phyloP scores from a whole-genome alignment of 2,113 vertebrate species.

The Thalassoma bifasciatum region DNA sequence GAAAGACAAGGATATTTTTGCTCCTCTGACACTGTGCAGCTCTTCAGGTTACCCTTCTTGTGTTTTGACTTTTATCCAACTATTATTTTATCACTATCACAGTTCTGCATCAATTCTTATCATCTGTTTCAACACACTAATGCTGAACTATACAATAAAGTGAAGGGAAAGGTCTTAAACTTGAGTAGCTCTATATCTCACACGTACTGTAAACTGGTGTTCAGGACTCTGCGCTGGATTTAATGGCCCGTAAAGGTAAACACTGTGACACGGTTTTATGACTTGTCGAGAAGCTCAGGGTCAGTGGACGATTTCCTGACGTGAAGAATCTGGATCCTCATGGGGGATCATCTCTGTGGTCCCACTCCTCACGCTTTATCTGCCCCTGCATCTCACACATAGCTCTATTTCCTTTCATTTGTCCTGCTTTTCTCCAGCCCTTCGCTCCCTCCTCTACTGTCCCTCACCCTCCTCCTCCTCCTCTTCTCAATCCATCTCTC shows the following conservation, averaged over 20 bases:
- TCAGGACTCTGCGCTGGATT: neutral
- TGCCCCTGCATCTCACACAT: constrained; percentile 53
- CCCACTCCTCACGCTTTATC: constrained; percentile 21
- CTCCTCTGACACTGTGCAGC: too few relatives aligned
- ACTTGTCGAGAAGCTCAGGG: constrained; percentile 43
- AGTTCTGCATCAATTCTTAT: neutral
- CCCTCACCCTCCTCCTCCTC: constrained; percentile 40
- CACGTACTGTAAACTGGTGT: neutral
- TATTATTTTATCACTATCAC: neutral
- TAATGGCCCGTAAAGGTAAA: constrained; percentile 25
- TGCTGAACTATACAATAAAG: neutral
- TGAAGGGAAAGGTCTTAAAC: neutral
- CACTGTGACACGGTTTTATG: constrained; percentile 27
- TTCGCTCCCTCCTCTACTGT: constrained; percentile 49
- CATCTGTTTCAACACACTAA: neutral
- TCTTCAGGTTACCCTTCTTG: too few relatives aligned
- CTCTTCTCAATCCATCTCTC: constrained; percentile 47
- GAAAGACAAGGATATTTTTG: too few relatives aligned
- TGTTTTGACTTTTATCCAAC: too few relatives aligned
- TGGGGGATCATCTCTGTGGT: constrained; percentile 44
- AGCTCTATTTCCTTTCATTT: constrained; percentile 62
- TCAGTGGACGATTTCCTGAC: constrained; percentile 67
- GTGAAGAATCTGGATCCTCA: constrained; percentile 54
- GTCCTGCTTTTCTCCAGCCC: constrained; percentile 10
- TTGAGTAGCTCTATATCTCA: neutral